Evolutionary conservation across 2,888 invertebrate species (phyloP).

Genomic region (Rhogogaster chlorosoma): DNA sequence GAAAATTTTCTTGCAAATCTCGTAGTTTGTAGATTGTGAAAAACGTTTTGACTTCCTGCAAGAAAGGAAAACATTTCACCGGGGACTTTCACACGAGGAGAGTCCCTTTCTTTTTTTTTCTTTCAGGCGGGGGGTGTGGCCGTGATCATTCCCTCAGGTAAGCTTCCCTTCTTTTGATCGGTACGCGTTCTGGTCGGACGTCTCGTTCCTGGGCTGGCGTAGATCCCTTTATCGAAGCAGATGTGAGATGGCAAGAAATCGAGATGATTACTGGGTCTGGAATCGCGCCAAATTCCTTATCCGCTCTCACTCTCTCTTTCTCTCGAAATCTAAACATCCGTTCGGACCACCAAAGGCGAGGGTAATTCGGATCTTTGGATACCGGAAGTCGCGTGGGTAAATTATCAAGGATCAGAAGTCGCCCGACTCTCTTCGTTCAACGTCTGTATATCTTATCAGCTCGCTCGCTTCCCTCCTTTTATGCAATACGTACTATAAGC

Average conservation of each 20-base stretch:
- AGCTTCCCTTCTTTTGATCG: conserved; percentile 49
- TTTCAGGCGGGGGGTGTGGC: conserved; percentile 23
- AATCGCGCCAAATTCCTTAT: background rate
- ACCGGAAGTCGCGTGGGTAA: background rate
- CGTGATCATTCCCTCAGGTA: conserved; percentile 38
- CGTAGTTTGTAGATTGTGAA: background rate
- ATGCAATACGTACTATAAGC: background rate
- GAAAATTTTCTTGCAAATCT: background rate
- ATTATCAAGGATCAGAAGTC: background rate
- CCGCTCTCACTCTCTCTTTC: background rate
- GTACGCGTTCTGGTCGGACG: conserved; percentile 28
- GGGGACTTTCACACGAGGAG: conserved; percentile 42
- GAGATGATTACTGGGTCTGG: conserved; percentile 45
- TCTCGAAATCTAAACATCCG: conserved; percentile 1
- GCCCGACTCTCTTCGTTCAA: background rate
- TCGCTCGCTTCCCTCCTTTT: background rate
- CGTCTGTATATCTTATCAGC: background rate
- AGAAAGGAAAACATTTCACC: conserved; percentile 27
- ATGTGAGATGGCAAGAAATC: conserved; percentile 32
- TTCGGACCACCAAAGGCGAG: conserved; percentile 27
- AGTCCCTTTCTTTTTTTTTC: background rate
- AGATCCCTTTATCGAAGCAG: conserved; percentile 21
- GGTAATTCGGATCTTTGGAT: background rate
- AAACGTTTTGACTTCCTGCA: conserved; percentile 13
- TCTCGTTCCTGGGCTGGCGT: background rate